A percentile compares a stretch with the other conserved stretches of the same genome.
Conservation (phyloP, 2,888 invertebrate genomes). For the Daptonema setosum region DNA sequence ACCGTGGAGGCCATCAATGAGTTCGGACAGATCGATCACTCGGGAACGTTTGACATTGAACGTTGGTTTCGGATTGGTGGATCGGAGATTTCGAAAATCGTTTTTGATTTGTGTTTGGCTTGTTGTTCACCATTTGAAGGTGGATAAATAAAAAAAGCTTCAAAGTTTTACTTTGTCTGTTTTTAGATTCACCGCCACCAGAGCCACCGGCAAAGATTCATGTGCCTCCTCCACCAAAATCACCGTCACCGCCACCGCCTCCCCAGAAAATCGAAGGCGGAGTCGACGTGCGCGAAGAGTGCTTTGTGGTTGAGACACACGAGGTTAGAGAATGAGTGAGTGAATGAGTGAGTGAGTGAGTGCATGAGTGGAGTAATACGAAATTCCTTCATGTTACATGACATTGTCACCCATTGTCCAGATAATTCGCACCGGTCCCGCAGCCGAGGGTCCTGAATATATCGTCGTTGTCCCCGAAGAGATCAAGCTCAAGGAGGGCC, state of each 20-base stretch:
- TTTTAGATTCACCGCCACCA: not conserved
- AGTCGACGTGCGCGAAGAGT: not conserved
- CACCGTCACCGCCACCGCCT: not conserved
- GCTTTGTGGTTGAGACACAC: not conserved
- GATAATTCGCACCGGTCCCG: not conserved
- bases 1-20: not conserved
- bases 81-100: not conserved
- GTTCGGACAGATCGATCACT: not conserved
- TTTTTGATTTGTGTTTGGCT: too few relatives aligned
- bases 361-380: too few relatives aligned
- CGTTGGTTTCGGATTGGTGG: not conserved
- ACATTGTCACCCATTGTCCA: not conserved
- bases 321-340: not conserved
- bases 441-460: not conserved
- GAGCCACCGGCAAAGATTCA: not conserved
- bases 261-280: not conserved
- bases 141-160: too few relatives aligned
- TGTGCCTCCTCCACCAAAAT: not conserved
- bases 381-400: too few relatives aligned
- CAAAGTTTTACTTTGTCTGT: too few relatives aligned
- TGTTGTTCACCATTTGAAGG: too few relatives aligned
- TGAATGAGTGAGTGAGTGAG: not conserved
- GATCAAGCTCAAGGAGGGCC: not conserved
- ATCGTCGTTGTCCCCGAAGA: not conserved
- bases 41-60: not conserved